phyloP scores from a whole-genome alignment of 2,888 invertebrate genomes.

The Cheilosia pagana region DNA sequence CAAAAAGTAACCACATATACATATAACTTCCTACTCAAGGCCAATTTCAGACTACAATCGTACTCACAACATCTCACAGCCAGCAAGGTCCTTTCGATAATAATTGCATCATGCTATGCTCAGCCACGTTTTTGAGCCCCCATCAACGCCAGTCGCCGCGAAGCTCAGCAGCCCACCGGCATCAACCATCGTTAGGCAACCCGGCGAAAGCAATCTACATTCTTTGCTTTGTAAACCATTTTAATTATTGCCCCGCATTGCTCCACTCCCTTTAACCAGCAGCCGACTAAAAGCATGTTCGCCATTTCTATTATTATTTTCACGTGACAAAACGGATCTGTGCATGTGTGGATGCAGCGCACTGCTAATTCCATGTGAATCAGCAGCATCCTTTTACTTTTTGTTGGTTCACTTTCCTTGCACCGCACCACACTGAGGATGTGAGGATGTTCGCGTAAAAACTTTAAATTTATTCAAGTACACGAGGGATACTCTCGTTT shows the following conservation, averaged over 20 bases:
- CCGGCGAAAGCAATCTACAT: constrained; percentile 52
- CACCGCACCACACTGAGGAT: constrained; percentile 1
- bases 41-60: constrained; percentile 61
- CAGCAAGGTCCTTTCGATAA: constrained; percentile 66
- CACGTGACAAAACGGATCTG: constrained; percentile 62
- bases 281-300: constrained; percentile 54
- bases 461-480: constrained; percentile 53
- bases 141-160: constrained; percentile 12
- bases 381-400: constrained; percentile 21
- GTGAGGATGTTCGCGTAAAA: constrained; percentile 34
- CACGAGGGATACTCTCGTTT: constrained; percentile 48
- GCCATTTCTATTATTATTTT: constrained; percentile 61
- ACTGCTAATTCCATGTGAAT: constrained; percentile 21
- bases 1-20: constrained; percentile 14
- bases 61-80: constrained; percentile 27
- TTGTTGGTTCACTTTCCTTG: not conserved
- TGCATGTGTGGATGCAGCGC: constrained; percentile 11
- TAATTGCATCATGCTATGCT: constrained; percentile 66
- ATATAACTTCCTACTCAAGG: constrained; percentile 62
- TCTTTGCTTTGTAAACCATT: constrained; percentile 58
- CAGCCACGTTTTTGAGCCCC: constrained; percentile 39
- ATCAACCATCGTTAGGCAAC: constrained; percentile 39
- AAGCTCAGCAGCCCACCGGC: constrained; percentile 12
- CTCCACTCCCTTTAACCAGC: not conserved
- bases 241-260: constrained; percentile 44